Percentiles rank a stretch among this genome's conserved stretches.
These are phyloP conservation scores for Hirundichthys speculiger DNA, from an alignment of 2,113 vertebrate species.

Conservation along the genomic window DNA sequence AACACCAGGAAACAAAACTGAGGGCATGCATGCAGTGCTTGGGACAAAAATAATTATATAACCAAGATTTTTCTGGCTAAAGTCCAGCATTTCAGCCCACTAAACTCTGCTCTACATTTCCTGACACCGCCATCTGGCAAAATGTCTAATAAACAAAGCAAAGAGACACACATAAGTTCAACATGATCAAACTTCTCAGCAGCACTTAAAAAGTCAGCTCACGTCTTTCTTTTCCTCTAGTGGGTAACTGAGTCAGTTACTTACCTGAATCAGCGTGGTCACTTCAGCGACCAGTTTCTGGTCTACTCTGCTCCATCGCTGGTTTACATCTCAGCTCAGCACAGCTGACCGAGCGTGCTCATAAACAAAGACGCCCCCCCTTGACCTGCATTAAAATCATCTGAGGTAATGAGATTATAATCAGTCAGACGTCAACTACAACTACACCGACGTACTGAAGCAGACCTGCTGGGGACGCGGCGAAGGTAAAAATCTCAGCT, in stretches of 20 bases:
- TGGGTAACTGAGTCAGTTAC: no score
- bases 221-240: no score
- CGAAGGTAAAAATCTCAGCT: background rate
- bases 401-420: slow-evolving; percentile 36
- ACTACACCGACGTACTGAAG: background rate
- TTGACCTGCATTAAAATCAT: slow-evolving; percentile 26
- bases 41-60: background rate
- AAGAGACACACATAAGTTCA: no score
- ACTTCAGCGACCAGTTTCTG: no score
- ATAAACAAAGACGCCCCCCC: slow-evolving; percentile 4
- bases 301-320: no score
- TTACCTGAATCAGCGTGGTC: no score
- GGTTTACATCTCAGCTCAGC: no score
- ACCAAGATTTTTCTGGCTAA: background rate
- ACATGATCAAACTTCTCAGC: no score
- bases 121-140: no score
- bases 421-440: slow-evolving; percentile 25
- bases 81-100: background rate
- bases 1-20: slow-evolving; percentile 12
- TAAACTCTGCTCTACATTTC: background rate
- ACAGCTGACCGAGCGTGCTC: background rate
- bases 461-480: background rate
- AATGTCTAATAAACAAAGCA: no score
- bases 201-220: no score
- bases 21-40: background rate